Base-by-base conservation (phyloP, 2,113 vertebrate genomes). In the Dendrocopos noguchii region DNA sequence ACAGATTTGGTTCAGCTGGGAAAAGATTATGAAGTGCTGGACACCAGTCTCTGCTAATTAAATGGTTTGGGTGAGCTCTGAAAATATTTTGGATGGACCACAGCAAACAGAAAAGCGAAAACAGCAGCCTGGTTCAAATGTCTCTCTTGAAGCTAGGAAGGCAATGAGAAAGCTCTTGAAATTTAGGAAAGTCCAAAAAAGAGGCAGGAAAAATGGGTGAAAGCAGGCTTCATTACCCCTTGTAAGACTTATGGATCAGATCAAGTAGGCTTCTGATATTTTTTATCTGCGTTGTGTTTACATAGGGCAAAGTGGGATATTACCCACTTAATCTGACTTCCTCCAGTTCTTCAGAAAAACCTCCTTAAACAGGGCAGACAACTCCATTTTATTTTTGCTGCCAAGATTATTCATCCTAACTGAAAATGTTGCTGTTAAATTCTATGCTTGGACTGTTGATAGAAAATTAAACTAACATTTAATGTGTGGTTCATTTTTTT, bases 381-480 rank as follows among this genome's bases (percentile, higher is more conserved):
- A 92, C 59, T 92, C 74, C 92, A 87, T 95, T 95, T 97, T 95
- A 89, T 90, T 95, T 93, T 96, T 88, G 93, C 36, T 15, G 77
- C 87, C 74, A 83, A 95, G 94, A 80, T 95, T 94, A 95, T 95
- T 97, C 96, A 97, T 96, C 91, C 84, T 93, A 81, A 93, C 83
- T 94, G 97, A 95, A 97, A 95, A 95, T 3, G 61, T 90, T 96
- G 93, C 95, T 97, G 85, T 96, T 96, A 95, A 96, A 91, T 94
- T 96, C 92, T 96, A 92, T 97, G 96, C 95, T 96, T 95, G 95
- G 89, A 88, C 90, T 96, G 94, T 96, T 97, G 95, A 97, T 97
- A 95, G 96, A 97, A 94, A 97, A 97, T 97, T 97, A 97, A 97
- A 97, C 97, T 97, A 96, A 97, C 65, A 2, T 96, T 97, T 96